A percentile compares a stretch with the other conserved stretches of the same genome.
phyloP scores from a whole-genome alignment of 2,113 vertebrate species.

The Lagopus muta region DNA sequence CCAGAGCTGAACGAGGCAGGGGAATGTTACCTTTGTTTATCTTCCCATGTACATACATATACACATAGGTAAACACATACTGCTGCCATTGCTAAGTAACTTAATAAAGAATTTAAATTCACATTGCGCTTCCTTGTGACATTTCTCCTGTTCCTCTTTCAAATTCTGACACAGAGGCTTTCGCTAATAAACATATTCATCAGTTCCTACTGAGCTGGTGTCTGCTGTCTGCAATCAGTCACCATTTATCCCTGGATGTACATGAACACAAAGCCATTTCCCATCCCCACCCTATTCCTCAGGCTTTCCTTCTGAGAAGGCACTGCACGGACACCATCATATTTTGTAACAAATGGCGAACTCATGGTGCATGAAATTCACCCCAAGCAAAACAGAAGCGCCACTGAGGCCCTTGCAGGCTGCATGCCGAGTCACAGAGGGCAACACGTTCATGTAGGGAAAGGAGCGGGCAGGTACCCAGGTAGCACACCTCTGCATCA shows the following conservation, averaged over 20 bases:
- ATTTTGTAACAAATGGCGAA: neutral
- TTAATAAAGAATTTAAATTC: neutral
- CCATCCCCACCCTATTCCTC: neutral
- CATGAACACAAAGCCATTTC: neutral
- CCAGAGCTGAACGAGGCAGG: neutral
- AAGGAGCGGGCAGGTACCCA: neutral
- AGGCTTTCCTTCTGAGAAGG: neutral
- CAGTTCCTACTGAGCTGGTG: neutral
- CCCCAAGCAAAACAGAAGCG: neutral
- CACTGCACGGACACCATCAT: neutral
- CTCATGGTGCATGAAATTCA: neutral
- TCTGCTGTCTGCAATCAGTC: neutral
- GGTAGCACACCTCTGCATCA: fast-evolving
- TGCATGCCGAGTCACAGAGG: fast-evolving
- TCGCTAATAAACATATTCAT: neutral
- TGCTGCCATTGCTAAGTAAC: neutral
- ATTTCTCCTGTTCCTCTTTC: neutral
- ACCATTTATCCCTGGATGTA: neutral
- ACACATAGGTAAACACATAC: neutral
- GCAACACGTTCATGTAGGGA: fast-evolving
- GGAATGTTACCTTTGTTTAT: neutral
- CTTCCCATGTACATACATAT: neutral
- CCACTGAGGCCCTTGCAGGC: neutral
- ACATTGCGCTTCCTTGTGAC: neutral
- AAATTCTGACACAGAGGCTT: neutral